A percentile compares a stretch with the other conserved stretches of the same genome.
Conservation (phyloP, 2,797 vertebrate genomes). For the Pipistrellus kuhlii region DNA sequence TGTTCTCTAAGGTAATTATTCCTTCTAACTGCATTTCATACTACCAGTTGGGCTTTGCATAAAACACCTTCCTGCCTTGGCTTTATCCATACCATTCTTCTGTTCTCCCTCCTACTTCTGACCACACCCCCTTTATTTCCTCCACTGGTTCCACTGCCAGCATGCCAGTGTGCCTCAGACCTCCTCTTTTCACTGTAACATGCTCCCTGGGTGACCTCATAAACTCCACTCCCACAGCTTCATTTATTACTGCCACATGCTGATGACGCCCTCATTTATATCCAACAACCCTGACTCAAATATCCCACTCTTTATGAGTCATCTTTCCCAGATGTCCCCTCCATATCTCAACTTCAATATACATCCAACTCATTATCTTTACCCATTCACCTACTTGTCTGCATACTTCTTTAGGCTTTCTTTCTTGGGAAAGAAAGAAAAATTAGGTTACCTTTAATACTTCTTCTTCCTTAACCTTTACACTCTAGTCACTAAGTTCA, state of each 20-base stretch:
- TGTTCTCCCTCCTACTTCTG: neutral
- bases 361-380: constrained; percentile 27
- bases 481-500: constrained; percentile 10
- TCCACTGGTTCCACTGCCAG: neutral
- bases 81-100: neutral
- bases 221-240: neutral
- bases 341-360: neutral
- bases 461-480: constrained; percentile 35
- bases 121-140: neutral
- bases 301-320: neutral
- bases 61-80: neutral
- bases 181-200: neutral
- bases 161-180: neutral
- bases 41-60: neutral
- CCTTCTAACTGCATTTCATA: neutral
- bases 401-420: constrained; percentile 12
- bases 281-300: neutral
- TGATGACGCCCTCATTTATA: neutral
- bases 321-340: neutral
- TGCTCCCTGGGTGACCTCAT: neutral
- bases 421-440: neutral
- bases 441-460: neutral
- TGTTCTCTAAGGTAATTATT: neutral
- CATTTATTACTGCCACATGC: neutral
- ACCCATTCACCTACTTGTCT: neutral